A percentile compares a stretch with the other conserved stretches of the same genome.
phyloP scores from a whole-genome alignment of 2,113 vertebrate species.

The Pseudois nayaur region DNA sequence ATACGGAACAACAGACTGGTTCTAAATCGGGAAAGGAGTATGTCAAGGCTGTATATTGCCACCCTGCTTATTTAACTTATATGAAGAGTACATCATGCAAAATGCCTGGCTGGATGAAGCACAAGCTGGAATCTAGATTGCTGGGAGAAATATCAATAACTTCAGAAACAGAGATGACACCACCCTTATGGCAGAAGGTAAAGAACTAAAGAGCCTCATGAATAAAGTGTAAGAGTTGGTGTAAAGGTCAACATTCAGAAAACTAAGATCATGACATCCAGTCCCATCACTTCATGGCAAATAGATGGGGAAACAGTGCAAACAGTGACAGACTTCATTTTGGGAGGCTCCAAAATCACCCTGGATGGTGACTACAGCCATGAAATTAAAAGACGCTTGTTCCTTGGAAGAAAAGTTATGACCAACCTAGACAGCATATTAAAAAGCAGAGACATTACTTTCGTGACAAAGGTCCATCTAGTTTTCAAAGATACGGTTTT shows the following conservation, averaged over 20 bases:
- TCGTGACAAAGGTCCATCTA: background rate
- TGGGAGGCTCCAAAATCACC: background rate
- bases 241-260: background rate
- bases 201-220: background rate
- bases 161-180: background rate
- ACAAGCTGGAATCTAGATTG: background rate
- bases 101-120: background rate
- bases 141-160: background rate
- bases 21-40: background rate
- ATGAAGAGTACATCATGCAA: background rate
- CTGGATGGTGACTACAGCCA: background rate
- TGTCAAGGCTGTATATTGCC: background rate
- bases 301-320: background rate
- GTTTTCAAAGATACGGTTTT: background rate
- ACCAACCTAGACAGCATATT: background rate
- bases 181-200: background rate
- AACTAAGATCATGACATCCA: background rate
- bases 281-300: background rate
- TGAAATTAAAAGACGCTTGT: background rate
- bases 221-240: background rate
- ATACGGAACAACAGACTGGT: background rate
- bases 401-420: background rate
- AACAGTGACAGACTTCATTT: background rate
- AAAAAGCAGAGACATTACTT: background rate
- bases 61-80: background rate